Evolutionary conservation across 2,113 vertebrate genomes (phyloP), one percentile per base, ranked within the genome.

Genomic region (Corvus hawaiiensis): DNA sequence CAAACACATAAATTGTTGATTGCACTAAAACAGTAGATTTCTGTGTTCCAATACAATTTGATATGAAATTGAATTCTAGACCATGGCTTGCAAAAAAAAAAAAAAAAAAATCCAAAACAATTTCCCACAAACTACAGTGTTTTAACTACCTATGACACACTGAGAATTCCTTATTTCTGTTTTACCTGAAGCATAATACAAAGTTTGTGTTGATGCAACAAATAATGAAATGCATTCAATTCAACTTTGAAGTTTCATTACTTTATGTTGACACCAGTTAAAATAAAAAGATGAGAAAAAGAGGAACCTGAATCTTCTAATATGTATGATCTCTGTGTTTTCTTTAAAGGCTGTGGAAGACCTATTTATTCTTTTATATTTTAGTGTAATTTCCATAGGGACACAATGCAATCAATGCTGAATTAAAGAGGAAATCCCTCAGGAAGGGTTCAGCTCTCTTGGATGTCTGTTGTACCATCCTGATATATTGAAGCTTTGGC

Each of bases 381-480:
- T 79, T 68, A 76, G 12, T 16, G 58, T 54, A 18, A 86, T 77
- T 86, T 80, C 41, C 41, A 54, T 15, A 67, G 37, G 2, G 3
- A 51, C 26, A 62, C 15, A 41, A 46, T 1, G 4, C 6, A 4
- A 59, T 51, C 0, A 0, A 58, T 54, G 18, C 3, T 51, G n/a
- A 92, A 54, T 74, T 55, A 77, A 73, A 92, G 30, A 87, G 7
- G 22, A 74, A 93, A 77, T 69, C 26, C 49, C n/a, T 83, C 46
- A 51, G 30, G 37, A 90, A 51, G 7, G 9, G 11, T 77, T 80
- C 9, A 64, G 12, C 7, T 69, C 28, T 58, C 55, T 59, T 87
- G 48, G 17, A 28, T 49, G 27, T 56, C 46, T 90, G 14, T 5
- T 62, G 27, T 71, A 51, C 32, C 18, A 55, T 62, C 11, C 37